Base-by-base conservation (phyloP, 2,113 vertebrate species). In the Oreotrochilus melanogaster region DNA sequence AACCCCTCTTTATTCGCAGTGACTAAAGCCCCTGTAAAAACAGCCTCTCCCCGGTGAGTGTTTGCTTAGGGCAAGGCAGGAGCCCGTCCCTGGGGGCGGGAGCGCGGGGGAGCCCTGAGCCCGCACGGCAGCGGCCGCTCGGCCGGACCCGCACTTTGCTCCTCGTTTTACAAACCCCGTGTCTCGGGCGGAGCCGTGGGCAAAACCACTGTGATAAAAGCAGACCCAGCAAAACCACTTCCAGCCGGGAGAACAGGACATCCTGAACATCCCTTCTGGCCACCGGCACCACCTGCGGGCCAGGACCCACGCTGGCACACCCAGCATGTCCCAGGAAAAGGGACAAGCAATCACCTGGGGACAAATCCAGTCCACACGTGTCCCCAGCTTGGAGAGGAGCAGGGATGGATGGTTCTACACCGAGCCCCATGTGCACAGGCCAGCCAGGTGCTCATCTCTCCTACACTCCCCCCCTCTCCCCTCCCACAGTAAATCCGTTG, bases 141-240 rank as follows among this genome's bases (percentile, higher is more conserved):
- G 22, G 47, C 47, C 21, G 10, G 48, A 48, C 51, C 51, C 14
- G 14, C 27, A 15, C 27, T 28, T 53, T 28, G 51, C 51, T 53
- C 48, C 45, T 78, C 1, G 0, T 50, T 56, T 30, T 58, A 47
- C 56, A 65, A 61, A 31, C 23, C 18, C 50, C 11, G 1, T 0
- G 0, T 6, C 16, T 4, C 21, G 4, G 24, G 21, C 0, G 1
- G 1, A 16, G 45, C 42, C 5, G 1, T 58, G 71, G 27, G 33
- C 21, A 43, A 42, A 76, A 60, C 43, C 57, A 57, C 42, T 2
- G 39, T 5, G 25, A 37, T 1, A 30, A 76, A 87, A 61, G 18
- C 61, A 74, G 51, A n/a, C 18, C 37, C 74, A 74, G 62, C 22
- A 72, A 71, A 79, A 6, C 24, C 28, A 8, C 27, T 8, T 30